Base-by-base conservation (phyloP, 2,113 vertebrate genomes). In the Anguilla rostrata region DNA sequence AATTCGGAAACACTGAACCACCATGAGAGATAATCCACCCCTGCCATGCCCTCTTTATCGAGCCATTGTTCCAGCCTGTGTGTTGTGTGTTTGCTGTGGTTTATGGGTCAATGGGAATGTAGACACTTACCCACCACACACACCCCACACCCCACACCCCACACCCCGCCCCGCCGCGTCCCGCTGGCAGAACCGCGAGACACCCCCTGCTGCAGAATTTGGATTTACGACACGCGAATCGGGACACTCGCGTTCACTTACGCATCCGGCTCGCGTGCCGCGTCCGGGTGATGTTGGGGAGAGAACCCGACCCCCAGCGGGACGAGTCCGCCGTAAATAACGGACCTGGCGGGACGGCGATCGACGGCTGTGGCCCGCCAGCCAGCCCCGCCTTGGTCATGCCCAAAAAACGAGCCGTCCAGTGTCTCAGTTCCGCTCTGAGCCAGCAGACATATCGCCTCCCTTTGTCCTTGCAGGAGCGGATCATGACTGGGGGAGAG, bases 101-200 rank as follows among this genome's bases (percentile, higher is more conserved):
- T 90, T 86, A 86, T 85, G 90, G 80, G n/a, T 84, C 7, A 57
- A 86, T 89, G 85, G 90, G 92, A 94, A 94, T 92, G 92, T 86
- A 90, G 90, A 91, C 92, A 89, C 87, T 90, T 88, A 91, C 87
- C 39, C 34, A 75, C 85, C 88, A 90, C 43, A 81, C 56, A 84
- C 85, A 83, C 88, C 83, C 88, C 57, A 86, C 16, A 87, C 85
- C 84, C 80, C 43, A 81, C 56, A 83, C 85, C 83, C 88, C 18
- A 87, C 85, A 80, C 78, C 87, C 86, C 85, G 88, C 26, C 60
- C 60, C 60, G 3, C 22, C 20, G 1, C 20, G 5, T 22, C 71
- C 71, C n/a, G 3, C n/a, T n/a, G 2, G 8, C 63, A 2, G 22
- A 7, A n/a, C 7, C 4, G 16, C 29, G 26, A 34, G n/a, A 34